Percentiles rank a stretch among this genome's conserved stretches.
Evolutionary conservation across 2,888 invertebrate species (phyloP).

Genomic region (Tiliacea citrago): DNA sequence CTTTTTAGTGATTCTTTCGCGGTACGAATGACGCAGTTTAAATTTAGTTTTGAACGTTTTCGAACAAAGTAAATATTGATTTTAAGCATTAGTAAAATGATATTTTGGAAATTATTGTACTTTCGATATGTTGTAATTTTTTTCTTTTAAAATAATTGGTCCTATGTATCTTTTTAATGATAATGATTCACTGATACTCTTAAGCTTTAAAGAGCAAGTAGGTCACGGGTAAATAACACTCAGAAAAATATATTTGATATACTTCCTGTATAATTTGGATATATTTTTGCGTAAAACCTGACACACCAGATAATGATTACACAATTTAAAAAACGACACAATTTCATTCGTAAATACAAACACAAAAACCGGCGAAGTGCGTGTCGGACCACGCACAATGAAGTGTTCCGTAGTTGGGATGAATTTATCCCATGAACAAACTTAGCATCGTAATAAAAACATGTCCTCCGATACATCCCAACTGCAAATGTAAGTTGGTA

Average conservation of each 20-base stretch:
- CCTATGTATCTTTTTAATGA: neutral
- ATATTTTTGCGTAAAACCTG: neutral
- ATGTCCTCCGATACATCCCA: too few species aligned
- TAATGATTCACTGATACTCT: neutral
- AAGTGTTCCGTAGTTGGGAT: too few species aligned
- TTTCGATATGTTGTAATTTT: neutral
- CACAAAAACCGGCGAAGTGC: neutral
- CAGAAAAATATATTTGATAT: neutral
- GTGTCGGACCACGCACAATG: too few species aligned
- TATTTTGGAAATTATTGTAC: neutral
- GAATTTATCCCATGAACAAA: too few species aligned
- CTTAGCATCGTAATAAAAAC: too few species aligned
- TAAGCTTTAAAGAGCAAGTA: neutral
- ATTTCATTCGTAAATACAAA: neutral
- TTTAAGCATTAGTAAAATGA: too few species aligned
- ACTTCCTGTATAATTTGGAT: neutral
- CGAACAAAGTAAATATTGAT: neutral
- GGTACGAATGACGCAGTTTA: neutral
- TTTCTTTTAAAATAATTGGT: too few species aligned
- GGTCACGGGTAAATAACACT: neutral
- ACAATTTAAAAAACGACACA: neutral
- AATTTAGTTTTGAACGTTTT: neutral
- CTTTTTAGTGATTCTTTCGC: conserved; percentile 13
- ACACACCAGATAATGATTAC: neutral
- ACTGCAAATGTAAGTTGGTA: too few species aligned